Percentiles rank a stretch among this genome's conserved stretches.
Evolutionary conservation across 2,797 vertebrate genomes (phyloP).

Genomic region (Rousettus madagascariensis): DNA sequence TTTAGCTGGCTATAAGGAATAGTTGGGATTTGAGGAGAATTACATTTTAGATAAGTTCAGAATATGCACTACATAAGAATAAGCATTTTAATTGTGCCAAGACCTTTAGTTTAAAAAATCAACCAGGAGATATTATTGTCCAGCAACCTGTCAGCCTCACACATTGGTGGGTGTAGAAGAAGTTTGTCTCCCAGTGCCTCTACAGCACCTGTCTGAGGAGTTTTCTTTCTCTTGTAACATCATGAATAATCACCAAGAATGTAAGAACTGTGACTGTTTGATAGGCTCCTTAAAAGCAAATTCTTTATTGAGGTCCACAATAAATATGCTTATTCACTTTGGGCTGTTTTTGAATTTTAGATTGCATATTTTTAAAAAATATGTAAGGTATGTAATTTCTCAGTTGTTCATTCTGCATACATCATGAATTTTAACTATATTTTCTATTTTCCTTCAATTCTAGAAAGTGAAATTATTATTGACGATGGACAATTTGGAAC

Average conservation of each 20-base stretch:
- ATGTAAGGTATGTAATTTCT: conserved; percentile 66
- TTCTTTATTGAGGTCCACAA: conserved; percentile 72
- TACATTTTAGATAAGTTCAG: conserved; percentile 49
- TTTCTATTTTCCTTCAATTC: conserved; percentile 82
- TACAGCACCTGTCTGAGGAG: conserved; percentile 36
- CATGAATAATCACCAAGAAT: neutral
- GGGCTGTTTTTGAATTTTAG: conserved; percentile 68
- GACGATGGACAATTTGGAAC: conserved; percentile 94
- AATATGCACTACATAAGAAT: conserved; percentile 68
- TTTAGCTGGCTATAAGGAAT: conserved; percentile 50
- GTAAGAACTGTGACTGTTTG: conserved; percentile 17
- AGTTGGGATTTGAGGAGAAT: conserved; percentile 55
- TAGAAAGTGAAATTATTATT: conserved; percentile 87
- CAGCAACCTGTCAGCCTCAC: neutral
- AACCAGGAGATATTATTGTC: neutral
- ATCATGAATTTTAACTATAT: conserved; percentile 69
- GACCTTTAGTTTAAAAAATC: conserved; percentile 55
- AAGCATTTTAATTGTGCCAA: conserved; percentile 80
- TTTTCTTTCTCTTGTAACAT: conserved; percentile 27
- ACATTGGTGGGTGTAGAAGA: conserved; percentile 6
- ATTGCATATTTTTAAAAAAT: conserved; percentile 40
- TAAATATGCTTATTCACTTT: conserved; percentile 79
- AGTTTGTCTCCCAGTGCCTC: neutral
- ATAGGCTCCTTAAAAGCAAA: conserved; percentile 46
- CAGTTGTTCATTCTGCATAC: conserved; percentile 46